A percentile compares a stretch with the other conserved stretches of the same genome.
These are phyloP conservation scores for Gobio gobio DNA, from an alignment of 2,113 vertebrate species.

Conservation along the genomic window DNA sequence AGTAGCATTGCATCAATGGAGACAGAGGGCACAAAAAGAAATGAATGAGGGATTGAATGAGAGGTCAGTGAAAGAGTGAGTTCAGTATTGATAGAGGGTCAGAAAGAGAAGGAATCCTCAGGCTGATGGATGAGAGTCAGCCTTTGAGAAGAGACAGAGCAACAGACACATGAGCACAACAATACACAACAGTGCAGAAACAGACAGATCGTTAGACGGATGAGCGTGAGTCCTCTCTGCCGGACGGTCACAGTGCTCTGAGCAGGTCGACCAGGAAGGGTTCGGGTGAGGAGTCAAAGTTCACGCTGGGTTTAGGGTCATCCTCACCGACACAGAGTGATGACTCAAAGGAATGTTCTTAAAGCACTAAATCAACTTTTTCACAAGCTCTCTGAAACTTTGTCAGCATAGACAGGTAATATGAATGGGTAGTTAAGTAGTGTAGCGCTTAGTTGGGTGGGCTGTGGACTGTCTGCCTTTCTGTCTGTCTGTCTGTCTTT, in stretches of 20 bases:
- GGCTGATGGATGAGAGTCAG: conserved; percentile 37
- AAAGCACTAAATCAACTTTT: conserved; percentile 35
- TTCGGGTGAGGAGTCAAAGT: conserved; percentile 49
- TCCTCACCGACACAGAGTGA: conserved; percentile 54
- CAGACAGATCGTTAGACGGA: conserved; percentile 29
- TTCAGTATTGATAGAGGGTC: conserved; percentile 4
- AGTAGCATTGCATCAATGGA: not conserved
- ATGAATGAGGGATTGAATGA: conserved; percentile 37
- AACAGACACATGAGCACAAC: conserved; percentile 26
- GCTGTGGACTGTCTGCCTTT: no score
- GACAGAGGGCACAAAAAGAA: no score
- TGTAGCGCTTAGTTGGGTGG: conserved; percentile 18
- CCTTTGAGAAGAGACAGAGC: conserved; percentile 32
- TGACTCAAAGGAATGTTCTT: conserved; percentile 53
- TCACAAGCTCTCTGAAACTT: conserved; percentile 31
- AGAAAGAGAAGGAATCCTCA: conserved; percentile 16
- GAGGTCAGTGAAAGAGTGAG: conserved; percentile 42
- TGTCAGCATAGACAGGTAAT: conserved; percentile 19
- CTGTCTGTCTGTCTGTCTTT: no score
- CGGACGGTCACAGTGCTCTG: conserved; percentile 6
- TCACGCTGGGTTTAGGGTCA: conserved; percentile 54
- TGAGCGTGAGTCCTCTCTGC: conserved; percentile 1
- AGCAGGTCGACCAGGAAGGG: not conserved
- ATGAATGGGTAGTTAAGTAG: conserved; percentile 32
- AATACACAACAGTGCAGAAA: conserved; percentile 2